Base-by-base conservation (phyloP, 2,888 invertebrate genomes). In the Netelia virgata region DNA sequence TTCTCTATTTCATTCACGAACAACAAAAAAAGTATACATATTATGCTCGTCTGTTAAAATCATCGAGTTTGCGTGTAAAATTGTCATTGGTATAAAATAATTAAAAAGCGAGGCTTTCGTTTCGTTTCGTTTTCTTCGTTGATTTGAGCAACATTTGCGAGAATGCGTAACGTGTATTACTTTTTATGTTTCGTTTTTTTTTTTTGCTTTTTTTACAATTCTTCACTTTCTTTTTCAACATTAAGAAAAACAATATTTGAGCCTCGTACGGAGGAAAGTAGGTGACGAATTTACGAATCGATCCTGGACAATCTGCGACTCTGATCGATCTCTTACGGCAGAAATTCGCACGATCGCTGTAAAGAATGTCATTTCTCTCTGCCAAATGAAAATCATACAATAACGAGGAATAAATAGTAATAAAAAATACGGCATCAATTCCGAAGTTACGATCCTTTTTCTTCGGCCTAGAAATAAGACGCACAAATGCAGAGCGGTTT, bases 101-200 rank as follows among this genome's bases (percentile, higher is more conserved):
- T 74, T 73, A 16, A 57, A 77, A 84, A 84, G 73, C 77, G 63
- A 73, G 41, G 36, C 74, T 50, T 70, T 9, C 18, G 47, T 23
- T 59, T 57, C 14, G 16, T 74, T 70, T 80, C 41, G 74, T 50
- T 16, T 77, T 73, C 5, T 84, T 84, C 84, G 73, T 84, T 84
- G 81, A 69, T 78, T 86, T 82, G 84, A 82, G 81, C 83, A 82
- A 84, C 57, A 68, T 59, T 59, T 43, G 55, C 63, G 70, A 75
- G 57, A 72, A 74, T 68, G 55, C 66, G 50, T 18, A 72, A 72
- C 41, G 41, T 14, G 23, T 59, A 23, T 55, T 18, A 28, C 55
- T 18, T 28, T 18, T 55, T 70, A 1, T 28, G 53, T 14, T 55
- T n/a, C 64, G n/a, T 18, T 36, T 16, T 41, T 55, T 68, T 63